Base-by-base conservation (phyloP, 2,797 vertebrate genomes). In the Enteromius argenteus region DNA sequence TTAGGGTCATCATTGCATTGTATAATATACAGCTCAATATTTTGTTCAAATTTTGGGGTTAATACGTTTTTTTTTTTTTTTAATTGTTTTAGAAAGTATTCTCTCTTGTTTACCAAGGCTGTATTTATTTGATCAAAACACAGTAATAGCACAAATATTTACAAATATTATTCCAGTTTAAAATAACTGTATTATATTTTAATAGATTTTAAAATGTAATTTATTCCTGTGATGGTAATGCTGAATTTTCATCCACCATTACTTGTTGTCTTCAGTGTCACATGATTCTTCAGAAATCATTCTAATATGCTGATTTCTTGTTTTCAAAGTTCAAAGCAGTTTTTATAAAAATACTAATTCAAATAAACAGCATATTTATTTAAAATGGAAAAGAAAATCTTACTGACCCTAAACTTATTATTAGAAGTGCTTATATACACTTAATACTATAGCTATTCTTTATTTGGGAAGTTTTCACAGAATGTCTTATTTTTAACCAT, bases 401-500 rank as follows among this genome's bases (percentile, higher is more conserved):
- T 60, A 60, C 30, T 9, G 7, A 66, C 15, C 62, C 0, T 35
- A 35, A 32, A 67, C 64, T 2, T 37, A 35, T 67, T 35, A 37
- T 10, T 35, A 67, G 3, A 23, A 42, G 14, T 27, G 5, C 13
- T 10, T 46, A 44, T 72, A 10, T 15, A 32, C 30, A 17, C 17
- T 32, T 37, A 67, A 49, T 67, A 67, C 7, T 51, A 49, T 17
- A 37, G 11, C 64, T 67, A 3, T 21, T 9, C 27, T 42, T 53
- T 5, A 42, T 69, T 27, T 15, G 3, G 66, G 23, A 44, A 3
- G 17, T 58, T 30, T 10, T 32, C 2, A 32, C 1, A 60, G 3
- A 60, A 44, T n/a, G 17, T n/a, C 27, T 73, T 72, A 72, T 46
- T 51, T 68, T 80, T 39, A 68, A 39, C 32, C 3, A 35, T 71